These are phyloP conservation scores for Agapetus fuscipes DNA, from an alignment of 2,888 invertebrate genomes.

Conservation along the genomic window DNA sequence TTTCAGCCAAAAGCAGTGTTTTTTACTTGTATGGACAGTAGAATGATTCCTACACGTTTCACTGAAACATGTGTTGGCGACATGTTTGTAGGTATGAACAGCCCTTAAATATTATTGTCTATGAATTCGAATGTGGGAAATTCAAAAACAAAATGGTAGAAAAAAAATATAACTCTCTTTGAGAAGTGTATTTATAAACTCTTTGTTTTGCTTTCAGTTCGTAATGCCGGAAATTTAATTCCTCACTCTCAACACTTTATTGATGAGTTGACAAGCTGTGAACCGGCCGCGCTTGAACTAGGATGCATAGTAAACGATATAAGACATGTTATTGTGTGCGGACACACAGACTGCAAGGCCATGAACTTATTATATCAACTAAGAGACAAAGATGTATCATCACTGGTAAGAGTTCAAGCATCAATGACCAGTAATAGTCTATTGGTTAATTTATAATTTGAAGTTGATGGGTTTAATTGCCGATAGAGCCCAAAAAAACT, in stretches of 20 bases:
- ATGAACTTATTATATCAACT: slow-evolving; percentile 86
- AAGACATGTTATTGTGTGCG: slow-evolving; percentile 88
- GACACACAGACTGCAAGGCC: slow-evolving; percentile 97
- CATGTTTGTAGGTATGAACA: slow-evolving; percentile 84
- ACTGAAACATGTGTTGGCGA: slow-evolving; percentile 94
- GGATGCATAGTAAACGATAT: slow-evolving; percentile 89
- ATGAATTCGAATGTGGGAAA: background rate
- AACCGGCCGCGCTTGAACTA: slow-evolving; percentile 91
- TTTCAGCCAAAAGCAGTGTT: slow-evolving; percentile 92
- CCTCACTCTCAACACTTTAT: slow-evolving; percentile 84
- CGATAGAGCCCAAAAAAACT: too few species aligned
- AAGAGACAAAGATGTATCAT: slow-evolving; percentile 67
- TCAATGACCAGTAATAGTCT: background rate
- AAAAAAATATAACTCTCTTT: slow-evolving; percentile 2
- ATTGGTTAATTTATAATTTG: background rate
- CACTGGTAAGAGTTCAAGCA: slow-evolving; percentile 37
- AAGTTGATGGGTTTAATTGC: too few species aligned
- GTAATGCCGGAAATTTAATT: slow-evolving; percentile 94
- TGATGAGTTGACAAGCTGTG: slow-evolving; percentile 83
- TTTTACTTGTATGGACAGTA: slow-evolving; percentile 97
- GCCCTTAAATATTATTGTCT: slow-evolving; percentile 1
- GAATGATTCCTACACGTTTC: slow-evolving; percentile 93
- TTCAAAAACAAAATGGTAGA: background rate
- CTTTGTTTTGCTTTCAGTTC: slow-evolving; percentile 49
- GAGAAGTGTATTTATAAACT: too few species aligned